These are phyloP conservation scores for Aplysia californica DNA, from an alignment of 1,140 invertebrate genomes.

Conservation along the genomic window DNA sequence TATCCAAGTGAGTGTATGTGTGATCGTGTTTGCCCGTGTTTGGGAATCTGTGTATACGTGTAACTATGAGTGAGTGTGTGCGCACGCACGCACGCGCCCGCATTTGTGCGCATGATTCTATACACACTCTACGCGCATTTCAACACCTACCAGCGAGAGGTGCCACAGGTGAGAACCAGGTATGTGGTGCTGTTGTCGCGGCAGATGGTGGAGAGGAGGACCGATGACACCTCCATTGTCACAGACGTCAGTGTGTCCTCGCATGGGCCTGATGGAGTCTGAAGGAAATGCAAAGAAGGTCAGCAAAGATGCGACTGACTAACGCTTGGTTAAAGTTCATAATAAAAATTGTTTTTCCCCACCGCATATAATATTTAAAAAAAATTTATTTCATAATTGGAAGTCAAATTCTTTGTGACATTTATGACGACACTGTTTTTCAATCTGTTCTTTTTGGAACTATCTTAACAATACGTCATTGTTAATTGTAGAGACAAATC, in stretches of 20 bases:
- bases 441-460: too few relatives aligned
- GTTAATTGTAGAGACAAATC: too few relatives aligned
- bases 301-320: background rate
- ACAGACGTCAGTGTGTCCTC: background rate
- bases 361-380: too few relatives aligned
- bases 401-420: too few relatives aligned
- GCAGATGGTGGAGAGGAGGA: background rate
- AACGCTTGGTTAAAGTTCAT: background rate
- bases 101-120: too few relatives aligned
- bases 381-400: too few relatives aligned
- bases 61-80: background rate
- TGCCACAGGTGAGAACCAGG: background rate
- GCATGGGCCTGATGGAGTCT: background rate
- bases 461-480: too few relatives aligned
- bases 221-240: constrained; percentile 2
- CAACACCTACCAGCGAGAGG: constrained; percentile 1
- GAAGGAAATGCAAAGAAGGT: background rate
- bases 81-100: too few relatives aligned
- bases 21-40: background rate
- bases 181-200: background rate
- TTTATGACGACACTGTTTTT: too few relatives aligned
- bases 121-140: too few relatives aligned
- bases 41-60: background rate
- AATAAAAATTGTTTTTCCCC: too few relatives aligned
- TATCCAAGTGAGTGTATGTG: background rate